Evolutionary conservation across 2,113 vertebrate genomes (phyloP), one percentile per base, ranked within the genome.

Genomic region (Pelecanoides urinatrix): DNA sequence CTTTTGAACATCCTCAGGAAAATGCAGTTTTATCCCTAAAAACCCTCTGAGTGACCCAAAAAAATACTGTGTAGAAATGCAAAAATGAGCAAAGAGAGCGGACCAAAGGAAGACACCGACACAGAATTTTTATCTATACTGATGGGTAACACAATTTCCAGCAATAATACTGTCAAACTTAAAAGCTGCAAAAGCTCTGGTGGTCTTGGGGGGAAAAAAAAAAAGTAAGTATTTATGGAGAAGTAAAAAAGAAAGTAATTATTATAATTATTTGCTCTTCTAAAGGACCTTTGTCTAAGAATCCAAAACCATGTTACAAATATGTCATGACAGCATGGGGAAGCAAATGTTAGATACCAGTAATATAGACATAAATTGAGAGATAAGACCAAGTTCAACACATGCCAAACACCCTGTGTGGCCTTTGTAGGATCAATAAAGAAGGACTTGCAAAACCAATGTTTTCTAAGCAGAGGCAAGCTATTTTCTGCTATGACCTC

Each of bases 311-410:
- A 11, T 3, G 5, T 34, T 61, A 61, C 27, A 63, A 77, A 65
- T 14, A 26, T 3, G 19, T 29, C 3, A 1, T 10, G 53, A 49
- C 38, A 38, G 50, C 17, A 7, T 0, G 3, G 23, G 20, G 42
- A 77, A 74, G 34, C 10, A 62, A 73, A 61, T 36, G 14, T 58
- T 62, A 73, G 62, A 55, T 21, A 38, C 14, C 38, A 40, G 5
- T n/a, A 59, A 13, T 3, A 25, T 0, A 30, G 82, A 66, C 17
- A 53, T 8, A 66, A 91, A 50, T 20, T 25, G 55, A 53, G 32
- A 86, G 88, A 63, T 8, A 45, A 79, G 66, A 34, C n/a, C 32
- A 27, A 32, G 22, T 38, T 62, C 38, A 65, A 70, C 82, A 66
- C 16, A 14, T 6, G 38, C 11, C 16, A 27, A 59, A 50, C 26